Base-by-base conservation (phyloP, 1,140 invertebrate species). In the Leptonema lineaticorne region DNA sequence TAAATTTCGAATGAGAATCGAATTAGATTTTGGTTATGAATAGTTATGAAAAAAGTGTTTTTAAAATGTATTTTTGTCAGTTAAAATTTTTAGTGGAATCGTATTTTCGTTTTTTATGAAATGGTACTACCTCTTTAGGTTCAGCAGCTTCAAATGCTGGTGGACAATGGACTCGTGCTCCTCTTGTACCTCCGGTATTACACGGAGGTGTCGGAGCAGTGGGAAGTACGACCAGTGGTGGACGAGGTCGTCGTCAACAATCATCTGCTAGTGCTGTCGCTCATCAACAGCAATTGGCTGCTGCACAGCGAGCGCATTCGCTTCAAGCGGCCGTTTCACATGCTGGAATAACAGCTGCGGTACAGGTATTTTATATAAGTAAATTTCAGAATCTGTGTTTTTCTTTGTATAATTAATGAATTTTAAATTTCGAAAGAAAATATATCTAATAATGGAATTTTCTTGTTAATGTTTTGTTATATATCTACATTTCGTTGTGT, bases 141-240 rank as follows among this genome's bases (percentile, higher is more conserved):
- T 75, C 80, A 74, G 77, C 63, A 77, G 77, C 28, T 9, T 37
- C 63, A 11, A 67, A 58, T 46, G 60, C 46, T 1, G 73, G 69
- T 0, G 79, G 81, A 5, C 81, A 82, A 60, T 82, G 81, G 81
- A 82, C 81, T 56, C 74, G 81, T 0, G 81, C 80, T 30, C 80
- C 79, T 5, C 79, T 80, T 0, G 78, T 78, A 27, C 81, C 79
- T n/a, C 79, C 81, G 0, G 78, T 28, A 0, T 73, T 74, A 11
- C 71, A 73, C 45, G 74, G 64, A 1, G 68, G 70, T 9, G 75
- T 75, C 24, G 75, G 65, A 7, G 71, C 73, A 16, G 75, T 74
- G 14, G 75, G 75, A 8, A 57, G 29, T 37, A 56, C 41, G 60
- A 67, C 66, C 53, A 60, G 68, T 56, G 53, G 62, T 7, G 67